A percentile compares a stretch with the other conserved stretches of the same genome.
Conservation (phyloP, 2,888 invertebrate genomes). For the Tetropium fuscum region DNA sequence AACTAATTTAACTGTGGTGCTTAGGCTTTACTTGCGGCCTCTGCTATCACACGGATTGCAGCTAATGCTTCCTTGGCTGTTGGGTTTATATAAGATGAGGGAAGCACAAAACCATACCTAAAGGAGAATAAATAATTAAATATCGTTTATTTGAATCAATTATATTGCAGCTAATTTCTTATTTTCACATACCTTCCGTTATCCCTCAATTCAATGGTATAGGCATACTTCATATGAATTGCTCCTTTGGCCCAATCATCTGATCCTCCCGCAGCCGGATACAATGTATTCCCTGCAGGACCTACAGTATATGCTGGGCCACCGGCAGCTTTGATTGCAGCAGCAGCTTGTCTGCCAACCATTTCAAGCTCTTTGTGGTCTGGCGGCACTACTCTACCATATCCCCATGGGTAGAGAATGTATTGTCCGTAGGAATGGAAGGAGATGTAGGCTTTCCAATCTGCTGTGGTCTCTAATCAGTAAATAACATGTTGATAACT, state of each 20-base stretch:
- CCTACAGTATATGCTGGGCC: conserved; percentile 80
- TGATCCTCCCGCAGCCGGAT: conserved; percentile 85
- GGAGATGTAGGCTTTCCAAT: conserved; percentile 79
- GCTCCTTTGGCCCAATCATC: conserved; percentile 94
- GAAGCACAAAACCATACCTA: conserved; percentile 85
- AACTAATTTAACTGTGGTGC: no score
- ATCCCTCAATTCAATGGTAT: conserved; percentile 91
- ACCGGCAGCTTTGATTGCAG: conserved; percentile 72
- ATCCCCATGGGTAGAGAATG: conserved; percentile 89
- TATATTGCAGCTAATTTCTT: neutral
- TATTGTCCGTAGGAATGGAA: conserved; percentile 91
- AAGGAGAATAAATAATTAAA: conserved; percentile 12
- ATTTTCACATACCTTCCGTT: conserved; percentile 70
- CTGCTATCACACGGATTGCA: conserved; percentile 74
- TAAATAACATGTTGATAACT: conserved; percentile 39
- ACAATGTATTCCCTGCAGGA: conserved; percentile 81
- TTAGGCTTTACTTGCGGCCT: conserved; percentile 64
- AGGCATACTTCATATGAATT: conserved; percentile 86
- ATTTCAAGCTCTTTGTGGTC: conserved; percentile 77
- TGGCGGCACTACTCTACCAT: conserved; percentile 77
- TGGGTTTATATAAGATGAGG: conserved; percentile 79
- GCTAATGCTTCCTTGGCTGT: conserved; percentile 83
- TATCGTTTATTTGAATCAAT: neutral
- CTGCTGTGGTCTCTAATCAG: conserved; percentile 59
- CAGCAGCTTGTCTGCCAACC: conserved; percentile 78